A percentile compares a stretch with the other conserved stretches of the same genome.
These are phyloP conservation scores for Rhinogobius similis DNA, from an alignment of 2,113 vertebrate genomes.

Conservation along the genomic window DNA sequence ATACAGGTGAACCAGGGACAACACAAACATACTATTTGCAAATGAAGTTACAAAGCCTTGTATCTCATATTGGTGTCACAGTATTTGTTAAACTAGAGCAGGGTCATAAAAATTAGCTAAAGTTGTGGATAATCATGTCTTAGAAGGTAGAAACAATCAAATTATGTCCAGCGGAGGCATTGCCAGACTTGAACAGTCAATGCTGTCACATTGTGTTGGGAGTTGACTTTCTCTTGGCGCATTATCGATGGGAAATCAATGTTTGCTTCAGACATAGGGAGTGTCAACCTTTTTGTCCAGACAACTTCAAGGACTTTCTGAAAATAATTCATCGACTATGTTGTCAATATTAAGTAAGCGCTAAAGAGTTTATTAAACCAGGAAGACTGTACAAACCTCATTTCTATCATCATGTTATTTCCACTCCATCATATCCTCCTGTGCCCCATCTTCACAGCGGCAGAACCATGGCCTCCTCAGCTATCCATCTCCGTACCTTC, in stretches of 20 bases:
- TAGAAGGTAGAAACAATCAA: not conserved
- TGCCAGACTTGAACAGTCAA: not conserved
- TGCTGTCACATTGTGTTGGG: not conserved
- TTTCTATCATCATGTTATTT: not conserved
- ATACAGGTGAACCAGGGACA: not conserved
- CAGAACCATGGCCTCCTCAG: too few relatives aligned
- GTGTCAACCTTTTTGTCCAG: not conserved
- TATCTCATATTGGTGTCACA: not conserved
- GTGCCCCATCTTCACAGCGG: too few relatives aligned
- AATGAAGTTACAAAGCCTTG: not conserved
- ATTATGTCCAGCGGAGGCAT: not conserved
- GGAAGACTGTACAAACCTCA: not conserved
- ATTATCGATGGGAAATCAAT: not conserved
- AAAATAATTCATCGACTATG: not conserved
- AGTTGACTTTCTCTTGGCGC: not conserved
- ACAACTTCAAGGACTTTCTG: constrained; percentile 1
- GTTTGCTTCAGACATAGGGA: not conserved
- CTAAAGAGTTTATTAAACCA: not conserved
- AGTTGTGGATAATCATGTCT: not conserved
- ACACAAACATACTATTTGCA: not conserved
- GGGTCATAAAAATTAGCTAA: not conserved
- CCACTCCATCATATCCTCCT: too few relatives aligned
- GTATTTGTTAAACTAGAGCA: not conserved
- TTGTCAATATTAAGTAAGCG: not conserved
- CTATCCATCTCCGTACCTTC: too few relatives aligned